Conservation (phyloP, 2,113 vertebrate genomes). For the Puntigrus tetrazona region DNA sequence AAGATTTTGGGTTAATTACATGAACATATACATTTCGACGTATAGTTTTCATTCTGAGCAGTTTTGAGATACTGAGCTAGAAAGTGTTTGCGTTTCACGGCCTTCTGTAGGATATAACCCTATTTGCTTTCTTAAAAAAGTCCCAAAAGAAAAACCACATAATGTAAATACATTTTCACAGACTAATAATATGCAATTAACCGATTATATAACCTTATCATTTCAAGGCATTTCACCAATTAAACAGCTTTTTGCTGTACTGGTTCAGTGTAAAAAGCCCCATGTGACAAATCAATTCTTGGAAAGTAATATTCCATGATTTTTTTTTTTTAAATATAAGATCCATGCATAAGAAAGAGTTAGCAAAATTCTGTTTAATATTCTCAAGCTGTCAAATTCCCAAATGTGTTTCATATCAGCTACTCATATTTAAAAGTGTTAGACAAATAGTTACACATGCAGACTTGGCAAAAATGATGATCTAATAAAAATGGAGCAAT, state of each 20-base stretch:
- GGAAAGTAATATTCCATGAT: not conserved
- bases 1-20: not conserved
- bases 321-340: no score
- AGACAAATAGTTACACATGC: not conserved
- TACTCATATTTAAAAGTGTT: not conserved
- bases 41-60: no score
- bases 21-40: not conserved
- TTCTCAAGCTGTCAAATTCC: not conserved
- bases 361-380: not conserved
- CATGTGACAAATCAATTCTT: not conserved
- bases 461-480: not conserved
- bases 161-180: no score
- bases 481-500: constrained; percentile 10
- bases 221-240: not conserved
- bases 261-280: not conserved
- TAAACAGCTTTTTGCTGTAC: not conserved
- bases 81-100: no score
- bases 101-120: no score
- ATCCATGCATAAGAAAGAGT: not conserved
- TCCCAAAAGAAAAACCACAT: no score
- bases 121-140: no score
- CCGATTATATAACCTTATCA: no score
- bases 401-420: not conserved
- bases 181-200: no score
- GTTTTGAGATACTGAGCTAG: no score